A percentile compares a stretch with the other conserved stretches of the same genome.
Evolutionary conservation across 1,140 invertebrate species (phyloP).

Genomic region (Euglossa dilemma): DNA sequence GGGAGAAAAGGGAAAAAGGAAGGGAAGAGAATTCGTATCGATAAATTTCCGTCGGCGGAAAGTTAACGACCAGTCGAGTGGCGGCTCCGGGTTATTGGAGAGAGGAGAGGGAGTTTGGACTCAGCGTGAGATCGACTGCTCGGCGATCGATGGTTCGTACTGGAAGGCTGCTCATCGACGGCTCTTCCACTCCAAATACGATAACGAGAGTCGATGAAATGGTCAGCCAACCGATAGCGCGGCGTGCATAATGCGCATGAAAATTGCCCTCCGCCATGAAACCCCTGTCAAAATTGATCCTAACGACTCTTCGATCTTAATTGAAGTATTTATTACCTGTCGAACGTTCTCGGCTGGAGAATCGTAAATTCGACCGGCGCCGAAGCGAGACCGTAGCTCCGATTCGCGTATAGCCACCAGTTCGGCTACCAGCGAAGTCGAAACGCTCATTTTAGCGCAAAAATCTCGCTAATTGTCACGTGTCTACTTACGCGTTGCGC

Average conservation of each 20-base stretch:
- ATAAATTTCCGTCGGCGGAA: not conserved
- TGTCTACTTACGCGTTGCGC: not conserved
- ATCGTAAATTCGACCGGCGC: not conserved
- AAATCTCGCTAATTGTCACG: not conserved
- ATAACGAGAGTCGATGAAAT: conserved; percentile 21
- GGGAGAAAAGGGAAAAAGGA: too few species aligned
- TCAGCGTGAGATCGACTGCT: conserved; percentile 8
- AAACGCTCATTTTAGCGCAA: not conserved
- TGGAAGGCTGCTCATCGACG: not conserved
- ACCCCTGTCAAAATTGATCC: not conserved
- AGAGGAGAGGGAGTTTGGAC: not conserved
- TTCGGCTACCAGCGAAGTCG: not conserved
- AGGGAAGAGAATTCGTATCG: not conserved
- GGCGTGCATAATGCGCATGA: not conserved
- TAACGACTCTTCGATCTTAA: not conserved
- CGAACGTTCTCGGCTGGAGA: too few species aligned
- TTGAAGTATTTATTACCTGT: not conserved
- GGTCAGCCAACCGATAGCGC: not conserved
- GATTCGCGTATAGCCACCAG: too few species aligned
- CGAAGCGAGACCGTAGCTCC: not conserved
- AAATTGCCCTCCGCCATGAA: not conserved
- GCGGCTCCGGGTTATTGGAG: not conserved
- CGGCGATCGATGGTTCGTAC: conserved; percentile 16
- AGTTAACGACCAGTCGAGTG: not conserved
- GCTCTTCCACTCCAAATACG: conserved; percentile 37